Evolutionary conservation across 2,888 invertebrate genomes (phyloP).

Genomic region (Tetheella fluctuosa): DNA sequence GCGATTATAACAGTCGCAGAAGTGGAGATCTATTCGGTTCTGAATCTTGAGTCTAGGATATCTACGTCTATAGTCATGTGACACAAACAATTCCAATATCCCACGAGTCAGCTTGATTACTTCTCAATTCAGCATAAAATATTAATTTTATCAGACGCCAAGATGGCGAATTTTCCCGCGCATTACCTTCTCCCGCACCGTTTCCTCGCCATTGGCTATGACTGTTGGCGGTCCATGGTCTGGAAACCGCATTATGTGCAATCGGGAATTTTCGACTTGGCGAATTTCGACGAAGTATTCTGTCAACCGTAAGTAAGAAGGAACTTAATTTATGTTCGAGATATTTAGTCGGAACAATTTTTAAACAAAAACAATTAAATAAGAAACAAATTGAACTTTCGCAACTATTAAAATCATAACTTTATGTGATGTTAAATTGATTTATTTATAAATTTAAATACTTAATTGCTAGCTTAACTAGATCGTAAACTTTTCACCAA

Average conservation of each 20-base stretch:
- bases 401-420: neutral
- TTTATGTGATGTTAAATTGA: neutral
- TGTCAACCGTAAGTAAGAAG: neutral
- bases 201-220: conserved; percentile 2
- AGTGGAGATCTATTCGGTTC: neutral
- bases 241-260: conserved; percentile 11
- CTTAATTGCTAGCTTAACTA: neutral
- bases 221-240: conserved; percentile 3
- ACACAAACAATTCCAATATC: too few species aligned
- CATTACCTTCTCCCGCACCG: conserved; percentile 7
- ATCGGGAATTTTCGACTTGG: neutral
- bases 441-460: neutral
- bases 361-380: neutral
- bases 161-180: conserved; percentile 2
- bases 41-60: neutral
- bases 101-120: neutral
- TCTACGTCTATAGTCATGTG: too few species aligned
- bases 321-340: neutral
- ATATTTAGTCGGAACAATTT: too few species aligned
- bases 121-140: neutral
- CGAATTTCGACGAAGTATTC: neutral
- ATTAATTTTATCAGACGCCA: neutral
- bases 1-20: neutral
- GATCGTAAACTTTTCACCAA: neutral
- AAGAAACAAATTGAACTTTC: neutral